Evolutionary conservation across 2,888 invertebrate species (phyloP).

Genomic region (Lamellibrachia columna): DNA sequence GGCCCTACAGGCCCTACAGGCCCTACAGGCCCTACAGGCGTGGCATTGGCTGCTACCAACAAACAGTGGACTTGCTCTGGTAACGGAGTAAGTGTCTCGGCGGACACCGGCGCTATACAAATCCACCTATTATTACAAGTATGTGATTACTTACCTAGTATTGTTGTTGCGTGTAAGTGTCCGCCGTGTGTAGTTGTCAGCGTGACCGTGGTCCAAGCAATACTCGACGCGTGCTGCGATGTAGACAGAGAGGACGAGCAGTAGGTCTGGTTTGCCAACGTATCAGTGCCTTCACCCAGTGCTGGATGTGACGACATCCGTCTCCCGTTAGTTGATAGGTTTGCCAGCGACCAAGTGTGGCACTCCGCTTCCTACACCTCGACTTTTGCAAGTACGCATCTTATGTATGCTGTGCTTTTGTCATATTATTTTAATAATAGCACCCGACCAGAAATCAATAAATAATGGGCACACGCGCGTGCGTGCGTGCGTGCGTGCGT

Average conservation of each 20-base stretch:
- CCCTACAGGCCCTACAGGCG: too few species aligned
- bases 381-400: background rate
- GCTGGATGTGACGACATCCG: background rate
- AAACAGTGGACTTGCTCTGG: too few species aligned
- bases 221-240: background rate
- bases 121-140: background rate
- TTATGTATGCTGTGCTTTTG: background rate
- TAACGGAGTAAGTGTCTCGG: too few species aligned
- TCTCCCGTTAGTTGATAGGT: background rate
- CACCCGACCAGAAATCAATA: background rate
- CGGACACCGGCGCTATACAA: background rate
- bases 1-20: too few species aligned
- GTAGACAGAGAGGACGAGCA: background rate
- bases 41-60: too few species aligned
- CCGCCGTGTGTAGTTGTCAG: background rate
- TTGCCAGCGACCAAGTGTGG: background rate
- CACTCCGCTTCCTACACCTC: background rate
- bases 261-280: background rate
- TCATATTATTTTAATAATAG: background rate
- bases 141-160: background rate
- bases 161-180: background rate
- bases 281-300: background rate
- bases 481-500: background rate
- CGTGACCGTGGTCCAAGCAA: background rate
- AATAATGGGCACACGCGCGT: background rate